A percentile compares a stretch with the other conserved stretches of the same genome.
Evolutionary conservation across 2,113 vertebrate species (phyloP).

Genomic region (Struthidea cinerea): DNA sequence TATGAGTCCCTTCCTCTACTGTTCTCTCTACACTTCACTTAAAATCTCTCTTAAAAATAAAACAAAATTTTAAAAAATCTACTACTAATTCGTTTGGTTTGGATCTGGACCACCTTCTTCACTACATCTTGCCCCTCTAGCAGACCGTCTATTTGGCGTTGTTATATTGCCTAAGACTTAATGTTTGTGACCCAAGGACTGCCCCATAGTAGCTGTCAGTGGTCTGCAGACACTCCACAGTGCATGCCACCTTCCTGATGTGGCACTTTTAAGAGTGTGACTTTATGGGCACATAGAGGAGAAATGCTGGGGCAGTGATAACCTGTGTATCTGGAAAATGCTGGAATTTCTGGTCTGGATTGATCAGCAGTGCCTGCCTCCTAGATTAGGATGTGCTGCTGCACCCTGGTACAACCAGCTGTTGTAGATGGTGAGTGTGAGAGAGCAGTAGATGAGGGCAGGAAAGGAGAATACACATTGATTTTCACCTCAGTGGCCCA

Average conservation of each 20-base stretch:
- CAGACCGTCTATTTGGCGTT: not conserved
- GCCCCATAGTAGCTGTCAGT: not conserved
- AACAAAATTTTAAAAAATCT: not conserved
- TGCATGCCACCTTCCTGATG: not conserved
- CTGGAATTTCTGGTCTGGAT: not conserved
- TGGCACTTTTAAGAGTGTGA: not conserved
- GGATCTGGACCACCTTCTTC: not conserved
- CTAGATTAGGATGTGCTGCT: not conserved
- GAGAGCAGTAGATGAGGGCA: not conserved
- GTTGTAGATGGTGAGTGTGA: not conserved
- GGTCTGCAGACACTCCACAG: not conserved
- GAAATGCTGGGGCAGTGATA: not conserved
- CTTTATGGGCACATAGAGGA: not conserved
- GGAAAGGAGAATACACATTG: not conserved
- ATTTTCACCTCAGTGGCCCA: not conserved
- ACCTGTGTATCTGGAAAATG: not conserved
- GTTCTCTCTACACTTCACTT: not conserved
- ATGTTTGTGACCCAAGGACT: not conserved
- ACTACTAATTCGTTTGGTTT: not conserved
- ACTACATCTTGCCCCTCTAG: not conserved
- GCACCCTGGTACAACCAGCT: not conserved
- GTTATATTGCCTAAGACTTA: not conserved
- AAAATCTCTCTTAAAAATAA: not conserved
- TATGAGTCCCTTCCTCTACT: fast-evolving
- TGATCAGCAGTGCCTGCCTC: not conserved